Percentiles rank a stretch among this genome's conserved stretches.
phyloP scores from a whole-genome alignment of 2,113 vertebrate genomes.

The Axis porcinus region DNA sequence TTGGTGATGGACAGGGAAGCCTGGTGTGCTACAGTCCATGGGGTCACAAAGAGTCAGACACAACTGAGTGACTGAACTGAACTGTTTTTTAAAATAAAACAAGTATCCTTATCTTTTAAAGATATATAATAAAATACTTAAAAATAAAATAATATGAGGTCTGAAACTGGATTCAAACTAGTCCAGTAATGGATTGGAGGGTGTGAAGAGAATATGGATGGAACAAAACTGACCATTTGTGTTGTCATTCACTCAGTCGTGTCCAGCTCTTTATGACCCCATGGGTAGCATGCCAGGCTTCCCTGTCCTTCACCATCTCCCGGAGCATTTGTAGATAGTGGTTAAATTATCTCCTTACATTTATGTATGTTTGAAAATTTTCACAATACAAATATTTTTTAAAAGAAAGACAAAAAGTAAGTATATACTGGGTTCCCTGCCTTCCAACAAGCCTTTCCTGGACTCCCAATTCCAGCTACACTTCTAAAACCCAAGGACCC shows the following conservation, averaged over 20 bases:
- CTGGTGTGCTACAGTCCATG: not conserved
- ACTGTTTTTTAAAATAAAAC: not conserved
- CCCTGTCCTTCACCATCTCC: not conserved
- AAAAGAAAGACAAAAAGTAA: not conserved
- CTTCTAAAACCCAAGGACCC: not conserved
- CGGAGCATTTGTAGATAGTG: not conserved
- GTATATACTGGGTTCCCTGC: not conserved
- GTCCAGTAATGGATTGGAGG: not conserved
- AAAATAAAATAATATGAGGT: not conserved
- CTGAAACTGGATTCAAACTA: not conserved
- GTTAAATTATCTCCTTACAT: not conserved
- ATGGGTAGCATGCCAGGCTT: not conserved
- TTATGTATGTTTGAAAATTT: not conserved
- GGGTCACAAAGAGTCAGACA: not conserved
- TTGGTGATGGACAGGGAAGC: not conserved
- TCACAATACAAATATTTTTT: not conserved
- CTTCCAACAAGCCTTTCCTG: not conserved
- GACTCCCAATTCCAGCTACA: not conserved
- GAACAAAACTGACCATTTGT: not conserved
- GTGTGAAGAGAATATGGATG: not conserved
- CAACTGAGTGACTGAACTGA: not conserved
- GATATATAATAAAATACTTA: not conserved
- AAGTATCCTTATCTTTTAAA: not conserved
- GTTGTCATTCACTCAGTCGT: not conserved
- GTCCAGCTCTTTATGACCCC: rapidly evolving